A percentile compares a stretch with the other conserved stretches of the same genome.
These are phyloP conservation scores for Cyprinodon tularosa DNA, from an alignment of 2,113 vertebrate species.

Conservation along the genomic window DNA sequence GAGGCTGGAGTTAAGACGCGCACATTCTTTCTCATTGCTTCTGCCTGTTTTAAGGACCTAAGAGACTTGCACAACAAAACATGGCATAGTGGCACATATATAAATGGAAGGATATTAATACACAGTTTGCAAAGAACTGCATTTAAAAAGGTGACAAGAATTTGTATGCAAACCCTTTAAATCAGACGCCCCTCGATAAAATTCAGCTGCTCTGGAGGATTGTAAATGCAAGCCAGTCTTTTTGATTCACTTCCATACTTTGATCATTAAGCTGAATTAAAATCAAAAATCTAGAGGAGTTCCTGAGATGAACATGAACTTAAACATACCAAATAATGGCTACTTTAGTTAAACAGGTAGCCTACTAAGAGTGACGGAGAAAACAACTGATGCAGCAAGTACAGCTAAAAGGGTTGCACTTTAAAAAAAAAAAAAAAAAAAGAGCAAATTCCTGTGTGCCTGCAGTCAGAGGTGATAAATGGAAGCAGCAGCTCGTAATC, in stretches of 20 bases:
- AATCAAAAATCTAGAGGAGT: no score
- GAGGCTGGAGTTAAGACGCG: not conserved
- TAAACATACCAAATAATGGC: not conserved
- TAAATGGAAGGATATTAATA: not conserved
- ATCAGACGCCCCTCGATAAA: no score
- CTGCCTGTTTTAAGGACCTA: not conserved
- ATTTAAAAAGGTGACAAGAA: not conserved
- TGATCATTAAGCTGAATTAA: no score
- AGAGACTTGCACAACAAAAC: not conserved
- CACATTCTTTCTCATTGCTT: conserved; percentile 2
- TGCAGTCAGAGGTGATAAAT: conserved; percentile 66
- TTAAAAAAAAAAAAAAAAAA: conserved; percentile 29
- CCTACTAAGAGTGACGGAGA: not conserved
- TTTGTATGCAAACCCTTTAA: no score
- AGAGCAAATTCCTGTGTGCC: conserved; percentile 57
- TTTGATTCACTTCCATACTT: not conserved
- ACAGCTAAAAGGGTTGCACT: conserved; percentile 9
- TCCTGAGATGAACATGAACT: not conserved
- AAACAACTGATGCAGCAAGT: conserved; percentile 9
- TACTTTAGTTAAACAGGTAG: no score
- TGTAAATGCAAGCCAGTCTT: not conserved
- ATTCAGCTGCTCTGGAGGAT: no score
- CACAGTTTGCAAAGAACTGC: not conserved
- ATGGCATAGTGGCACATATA: not conserved
- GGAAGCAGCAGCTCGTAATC: conserved; percentile 60